phyloP scores from a whole-genome alignment of 2,113 vertebrate genomes.

The Prunella himalayana region DNA sequence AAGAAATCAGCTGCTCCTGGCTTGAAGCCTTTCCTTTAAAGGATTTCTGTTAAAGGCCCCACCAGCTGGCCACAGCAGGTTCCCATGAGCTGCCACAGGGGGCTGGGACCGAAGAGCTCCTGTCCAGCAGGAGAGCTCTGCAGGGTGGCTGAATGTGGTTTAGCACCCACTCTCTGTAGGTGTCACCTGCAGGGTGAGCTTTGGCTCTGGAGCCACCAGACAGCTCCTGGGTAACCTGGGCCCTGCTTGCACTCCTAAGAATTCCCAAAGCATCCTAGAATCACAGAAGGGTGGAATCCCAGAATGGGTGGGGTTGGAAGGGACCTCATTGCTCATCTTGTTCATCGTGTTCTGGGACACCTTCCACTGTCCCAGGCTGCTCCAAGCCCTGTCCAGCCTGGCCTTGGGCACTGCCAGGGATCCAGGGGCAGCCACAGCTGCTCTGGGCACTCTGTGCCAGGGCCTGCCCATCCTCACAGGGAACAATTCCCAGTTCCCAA shows the following conservation, averaged over 20 bases:
- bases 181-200: neutral
- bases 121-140: neutral
- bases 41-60: neutral
- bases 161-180: neutral
- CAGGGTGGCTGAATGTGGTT: rapidly evolving
- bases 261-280: neutral
- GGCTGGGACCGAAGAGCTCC: neutral
- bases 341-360: neutral
- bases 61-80: neutral
- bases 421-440: neutral
- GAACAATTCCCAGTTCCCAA: neutral
- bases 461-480: rapidly evolving
- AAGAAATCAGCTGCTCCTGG: no score
- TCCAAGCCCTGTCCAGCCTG: neutral
- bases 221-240: no score
- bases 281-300: neutral
- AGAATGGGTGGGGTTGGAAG: neutral
- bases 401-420: neutral
- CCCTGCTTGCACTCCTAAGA: neutral
- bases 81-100: neutral
- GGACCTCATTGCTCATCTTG: rapidly evolving
- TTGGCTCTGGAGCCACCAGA: neutral
- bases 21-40: neutral
- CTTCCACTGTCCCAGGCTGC: neutral
- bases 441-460: neutral